phyloP scores from a whole-genome alignment of 2,113 vertebrate species.

The Archilochus colubris region DNA sequence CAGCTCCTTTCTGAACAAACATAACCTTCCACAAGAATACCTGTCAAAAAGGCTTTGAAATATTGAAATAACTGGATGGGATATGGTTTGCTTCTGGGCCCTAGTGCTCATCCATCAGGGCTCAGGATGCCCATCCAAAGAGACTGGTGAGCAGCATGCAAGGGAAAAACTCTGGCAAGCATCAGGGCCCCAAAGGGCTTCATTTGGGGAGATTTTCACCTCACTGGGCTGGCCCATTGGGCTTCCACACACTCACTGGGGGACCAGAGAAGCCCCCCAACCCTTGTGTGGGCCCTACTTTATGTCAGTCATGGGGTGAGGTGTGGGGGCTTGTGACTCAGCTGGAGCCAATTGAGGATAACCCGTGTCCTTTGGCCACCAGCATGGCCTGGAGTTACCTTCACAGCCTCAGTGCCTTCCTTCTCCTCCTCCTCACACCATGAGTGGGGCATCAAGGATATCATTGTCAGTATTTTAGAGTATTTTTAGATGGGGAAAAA shows the following conservation, averaged over 20 bases:
- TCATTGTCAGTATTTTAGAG: background rate
- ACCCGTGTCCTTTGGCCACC: background rate
- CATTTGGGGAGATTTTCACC: background rate
- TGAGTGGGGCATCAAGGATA: background rate
- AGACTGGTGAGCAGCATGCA: background rate
- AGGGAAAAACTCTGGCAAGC: background rate
- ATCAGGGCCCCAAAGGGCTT: background rate
- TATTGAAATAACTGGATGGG: slow-evolving; percentile 40
- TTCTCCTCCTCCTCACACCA: background rate
- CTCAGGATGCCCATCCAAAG: background rate
- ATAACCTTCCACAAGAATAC: slow-evolving; percentile 63
- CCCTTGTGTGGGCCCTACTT: accelerated
- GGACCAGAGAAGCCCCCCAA: background rate
- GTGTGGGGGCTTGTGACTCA: background rate
- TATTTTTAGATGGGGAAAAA: background rate
- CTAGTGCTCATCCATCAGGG: slow-evolving; percentile 9
- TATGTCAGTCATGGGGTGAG: accelerated
- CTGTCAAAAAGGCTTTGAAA: slow-evolving; percentile 49
- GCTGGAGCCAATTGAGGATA: background rate
- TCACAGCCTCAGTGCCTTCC: background rate
- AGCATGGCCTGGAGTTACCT: background rate
- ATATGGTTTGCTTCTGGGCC: slow-evolving; percentile 41
- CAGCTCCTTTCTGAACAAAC: slow-evolving; percentile 46
- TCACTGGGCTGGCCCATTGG: accelerated
- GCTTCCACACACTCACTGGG: background rate